Conservation (phyloP, 2,888 invertebrate species). For the Aphidoletes aphidimyza region DNA sequence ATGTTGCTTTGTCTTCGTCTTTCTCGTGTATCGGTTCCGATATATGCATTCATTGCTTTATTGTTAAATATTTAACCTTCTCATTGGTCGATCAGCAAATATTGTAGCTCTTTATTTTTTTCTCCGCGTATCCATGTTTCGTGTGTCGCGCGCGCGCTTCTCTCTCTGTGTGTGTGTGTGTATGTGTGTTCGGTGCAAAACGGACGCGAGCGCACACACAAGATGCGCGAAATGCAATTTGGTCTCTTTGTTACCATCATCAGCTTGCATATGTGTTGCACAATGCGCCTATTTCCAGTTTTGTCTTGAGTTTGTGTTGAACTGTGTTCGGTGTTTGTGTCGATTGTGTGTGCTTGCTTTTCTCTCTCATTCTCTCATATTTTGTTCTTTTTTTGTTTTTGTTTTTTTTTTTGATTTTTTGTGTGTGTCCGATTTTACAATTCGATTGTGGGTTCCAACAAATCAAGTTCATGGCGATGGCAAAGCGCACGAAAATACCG, state of each 20-base stretch:
- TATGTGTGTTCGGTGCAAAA: background rate
- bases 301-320: too few species aligned
- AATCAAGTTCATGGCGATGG: slow-evolving; percentile 49
- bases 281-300: slow-evolving; percentile 49
- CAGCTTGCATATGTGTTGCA: slow-evolving; percentile 29
- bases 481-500: slow-evolving; percentile 42
- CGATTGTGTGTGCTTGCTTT: background rate
- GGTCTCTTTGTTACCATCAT: slow-evolving; percentile 5
- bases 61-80: slow-evolving; percentile 51
- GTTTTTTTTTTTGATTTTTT: background rate
- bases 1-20: background rate
- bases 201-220: background rate
- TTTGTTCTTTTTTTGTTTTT: background rate
- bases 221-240: slow-evolving; percentile 36
- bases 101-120: background rate
- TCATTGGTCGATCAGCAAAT: slow-evolving; percentile 24
- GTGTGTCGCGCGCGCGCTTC: too few species aligned
- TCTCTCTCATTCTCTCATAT: too few species aligned
- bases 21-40: background rate
- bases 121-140: background rate
- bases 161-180: too few species aligned
- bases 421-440: slow-evolving; percentile 17
- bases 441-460: slow-evolving; percentile 51
- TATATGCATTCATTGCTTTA: slow-evolving; percentile 28
- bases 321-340: background rate